A percentile compares a stretch with the other conserved stretches of the same genome.
phyloP scores from a whole-genome alignment of 2,797 vertebrate genomes.

The Poecile montanus region DNA sequence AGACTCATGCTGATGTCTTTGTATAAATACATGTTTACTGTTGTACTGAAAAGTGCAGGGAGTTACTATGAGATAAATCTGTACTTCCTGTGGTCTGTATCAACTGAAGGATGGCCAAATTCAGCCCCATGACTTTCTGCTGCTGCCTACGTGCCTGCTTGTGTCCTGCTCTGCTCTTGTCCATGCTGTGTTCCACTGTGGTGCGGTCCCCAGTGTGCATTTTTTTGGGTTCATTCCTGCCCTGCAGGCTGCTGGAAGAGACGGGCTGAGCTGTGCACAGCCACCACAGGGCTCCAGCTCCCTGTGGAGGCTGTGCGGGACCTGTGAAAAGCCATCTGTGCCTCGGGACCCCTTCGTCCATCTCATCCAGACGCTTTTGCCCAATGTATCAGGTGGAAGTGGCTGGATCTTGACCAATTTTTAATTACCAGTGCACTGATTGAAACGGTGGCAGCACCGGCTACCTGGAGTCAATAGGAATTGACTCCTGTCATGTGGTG shows the following conservation, averaged over 20 bases:
- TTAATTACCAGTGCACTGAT: neutral
- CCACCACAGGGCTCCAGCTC: neutral
- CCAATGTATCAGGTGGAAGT: neutral
- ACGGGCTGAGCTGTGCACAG: neutral
- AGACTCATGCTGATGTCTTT: neutral
- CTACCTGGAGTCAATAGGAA: slow-evolving; percentile 29
- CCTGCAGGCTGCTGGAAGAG: neutral
- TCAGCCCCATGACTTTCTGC: neutral
- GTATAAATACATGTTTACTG: neutral
- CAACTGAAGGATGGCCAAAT: neutral
- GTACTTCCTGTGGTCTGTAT: neutral
- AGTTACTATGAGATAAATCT: neutral
- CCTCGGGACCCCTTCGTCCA: neutral
- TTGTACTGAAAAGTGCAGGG: neutral
- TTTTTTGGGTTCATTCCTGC: neutral
- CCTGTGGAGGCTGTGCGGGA: rapidly evolving
- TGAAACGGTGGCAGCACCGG: neutral
- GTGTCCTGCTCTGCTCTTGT: neutral
- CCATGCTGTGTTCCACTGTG: rapidly evolving
- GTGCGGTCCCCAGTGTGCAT: rapidly evolving
- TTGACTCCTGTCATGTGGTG: neutral
- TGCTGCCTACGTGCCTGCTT: neutral
- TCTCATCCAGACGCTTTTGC: neutral
- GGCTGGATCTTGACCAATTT: slow-evolving; percentile 20
- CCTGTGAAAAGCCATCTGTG: neutral